A percentile compares a stretch with the other conserved stretches of the same genome.
Evolutionary conservation across 2,113 vertebrate genomes (phyloP).

Genomic region (Perca schrenkii): DNA sequence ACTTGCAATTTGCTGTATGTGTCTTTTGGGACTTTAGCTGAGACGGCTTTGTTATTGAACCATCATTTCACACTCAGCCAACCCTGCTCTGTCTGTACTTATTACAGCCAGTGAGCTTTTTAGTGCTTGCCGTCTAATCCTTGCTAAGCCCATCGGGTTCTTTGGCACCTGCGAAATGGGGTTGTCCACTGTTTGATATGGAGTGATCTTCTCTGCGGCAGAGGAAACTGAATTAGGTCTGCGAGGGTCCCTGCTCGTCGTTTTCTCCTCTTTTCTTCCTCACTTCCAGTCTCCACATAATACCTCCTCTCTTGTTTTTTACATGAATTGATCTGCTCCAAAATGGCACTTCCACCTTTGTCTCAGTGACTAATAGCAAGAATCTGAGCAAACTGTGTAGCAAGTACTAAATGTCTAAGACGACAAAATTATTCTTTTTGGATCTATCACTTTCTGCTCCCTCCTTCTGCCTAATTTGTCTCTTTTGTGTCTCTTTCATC

Average conservation of each 20-base stretch:
- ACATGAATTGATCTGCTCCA: conserved; percentile 16
- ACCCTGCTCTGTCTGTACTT: conserved; percentile 36
- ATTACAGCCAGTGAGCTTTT: conserved; percentile 30
- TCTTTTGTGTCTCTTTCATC: conserved; percentile 10
- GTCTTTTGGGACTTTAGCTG: conserved; percentile 6
- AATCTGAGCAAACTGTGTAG: neutral
- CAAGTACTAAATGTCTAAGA: neutral
- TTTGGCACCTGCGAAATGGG: conserved; percentile 47
- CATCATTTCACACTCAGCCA: conserved; percentile 20
- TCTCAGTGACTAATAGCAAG: neutral
- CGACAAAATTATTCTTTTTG: conserved; percentile 7
- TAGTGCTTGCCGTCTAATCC: conserved; percentile 51
- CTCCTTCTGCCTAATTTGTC: neutral
- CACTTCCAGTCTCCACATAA: conserved; percentile 2
- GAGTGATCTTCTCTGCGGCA: conserved; percentile 44
- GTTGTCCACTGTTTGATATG: conserved; percentile 46
- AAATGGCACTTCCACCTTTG: neutral
- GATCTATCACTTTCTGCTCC: neutral
- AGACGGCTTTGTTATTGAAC: conserved; percentile 42
- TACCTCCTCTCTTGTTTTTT: neutral
- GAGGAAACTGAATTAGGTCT: conserved; percentile 50
- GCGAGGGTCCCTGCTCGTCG: neutral
- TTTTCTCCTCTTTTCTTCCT: neutral
- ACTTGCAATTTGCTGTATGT: neutral
- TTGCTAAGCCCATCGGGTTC: conserved; percentile 43